phyloP scores from a whole-genome alignment of 1,140 invertebrate genomes.

The Pollicipes pollicipes region DNA sequence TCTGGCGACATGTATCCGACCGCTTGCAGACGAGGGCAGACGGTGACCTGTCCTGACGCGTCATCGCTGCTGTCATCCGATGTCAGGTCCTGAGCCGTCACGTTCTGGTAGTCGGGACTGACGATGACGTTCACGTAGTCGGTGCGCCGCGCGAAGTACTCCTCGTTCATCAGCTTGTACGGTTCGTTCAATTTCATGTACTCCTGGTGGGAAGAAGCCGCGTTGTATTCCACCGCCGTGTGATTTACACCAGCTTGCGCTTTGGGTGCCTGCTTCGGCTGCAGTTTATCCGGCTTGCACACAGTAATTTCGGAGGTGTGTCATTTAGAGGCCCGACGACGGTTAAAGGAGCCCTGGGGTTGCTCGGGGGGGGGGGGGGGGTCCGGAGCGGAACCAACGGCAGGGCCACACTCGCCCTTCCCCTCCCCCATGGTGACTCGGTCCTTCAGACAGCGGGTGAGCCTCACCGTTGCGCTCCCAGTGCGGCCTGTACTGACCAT shows the following conservation, averaged over 20 bases:
- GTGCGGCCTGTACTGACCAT: slow-evolving; percentile 39
- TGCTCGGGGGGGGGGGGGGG: neutral
- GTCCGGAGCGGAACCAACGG: no score
- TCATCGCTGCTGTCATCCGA: no score
- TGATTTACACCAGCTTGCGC: neutral
- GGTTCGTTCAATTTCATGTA: neutral
- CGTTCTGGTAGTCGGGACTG: slow-evolving; percentile 15
- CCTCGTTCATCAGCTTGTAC: slow-evolving; percentile 10
- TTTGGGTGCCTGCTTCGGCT: neutral
- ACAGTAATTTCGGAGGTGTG: neutral
- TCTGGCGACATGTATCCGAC: no score
- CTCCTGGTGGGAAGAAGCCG: neutral
- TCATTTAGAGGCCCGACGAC: no score
- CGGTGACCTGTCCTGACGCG: no score
- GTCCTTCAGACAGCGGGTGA: neutral
- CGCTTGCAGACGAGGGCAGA: no score
- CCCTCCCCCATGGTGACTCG: no score
- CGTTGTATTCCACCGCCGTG: neutral
- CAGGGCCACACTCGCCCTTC: no score
- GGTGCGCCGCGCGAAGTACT: slow-evolving; percentile 12
- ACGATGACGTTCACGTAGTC: slow-evolving; percentile 16
- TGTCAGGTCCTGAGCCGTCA: no score
- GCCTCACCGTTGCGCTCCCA: no score
- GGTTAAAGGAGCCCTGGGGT: neutral
- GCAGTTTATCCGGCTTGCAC: neutral